These are phyloP conservation scores for Myzus persicae DNA, from an alignment of 1,140 invertebrate genomes.

Conservation along the genomic window DNA sequence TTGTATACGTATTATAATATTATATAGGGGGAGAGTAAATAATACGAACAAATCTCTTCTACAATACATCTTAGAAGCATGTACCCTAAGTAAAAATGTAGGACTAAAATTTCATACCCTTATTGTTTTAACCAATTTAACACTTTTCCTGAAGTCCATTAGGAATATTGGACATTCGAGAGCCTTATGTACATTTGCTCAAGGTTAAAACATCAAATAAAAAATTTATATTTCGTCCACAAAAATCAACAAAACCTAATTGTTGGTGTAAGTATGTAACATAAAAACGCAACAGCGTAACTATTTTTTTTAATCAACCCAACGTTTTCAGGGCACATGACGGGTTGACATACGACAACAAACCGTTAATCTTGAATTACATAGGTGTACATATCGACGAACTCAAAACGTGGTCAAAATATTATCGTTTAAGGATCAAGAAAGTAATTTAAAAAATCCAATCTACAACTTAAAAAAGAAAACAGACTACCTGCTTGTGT, in stretches of 20 bases:
- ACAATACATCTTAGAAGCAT: not conserved
- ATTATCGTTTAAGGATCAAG: too few species aligned
- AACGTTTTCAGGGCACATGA: too few species aligned
- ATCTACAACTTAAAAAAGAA: not conserved
- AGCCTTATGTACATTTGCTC: too few species aligned
- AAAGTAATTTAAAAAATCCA: not conserved
- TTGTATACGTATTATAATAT: too few species aligned
- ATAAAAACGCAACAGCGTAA: too few species aligned
- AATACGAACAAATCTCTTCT: not conserved
- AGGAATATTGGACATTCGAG: not conserved
- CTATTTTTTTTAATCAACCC: too few species aligned
- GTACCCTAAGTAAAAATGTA: not conserved
- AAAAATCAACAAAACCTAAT: not conserved
- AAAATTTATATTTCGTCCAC: not conserved
- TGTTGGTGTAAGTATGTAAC: too few species aligned
- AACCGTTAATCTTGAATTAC: too few species aligned
- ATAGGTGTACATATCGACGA: too few species aligned
- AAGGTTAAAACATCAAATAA: not conserved
- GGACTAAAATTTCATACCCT: not conserved
- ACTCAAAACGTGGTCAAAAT: too few species aligned
- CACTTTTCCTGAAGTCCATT: not conserved
- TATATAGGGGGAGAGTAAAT: not conserved
- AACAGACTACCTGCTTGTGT: not conserved
- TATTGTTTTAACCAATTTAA: not conserved
- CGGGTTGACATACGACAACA: too few species aligned